phyloP scores from a whole-genome alignment of 2,113 vertebrate genomes.

The Mugil cephalus region DNA sequence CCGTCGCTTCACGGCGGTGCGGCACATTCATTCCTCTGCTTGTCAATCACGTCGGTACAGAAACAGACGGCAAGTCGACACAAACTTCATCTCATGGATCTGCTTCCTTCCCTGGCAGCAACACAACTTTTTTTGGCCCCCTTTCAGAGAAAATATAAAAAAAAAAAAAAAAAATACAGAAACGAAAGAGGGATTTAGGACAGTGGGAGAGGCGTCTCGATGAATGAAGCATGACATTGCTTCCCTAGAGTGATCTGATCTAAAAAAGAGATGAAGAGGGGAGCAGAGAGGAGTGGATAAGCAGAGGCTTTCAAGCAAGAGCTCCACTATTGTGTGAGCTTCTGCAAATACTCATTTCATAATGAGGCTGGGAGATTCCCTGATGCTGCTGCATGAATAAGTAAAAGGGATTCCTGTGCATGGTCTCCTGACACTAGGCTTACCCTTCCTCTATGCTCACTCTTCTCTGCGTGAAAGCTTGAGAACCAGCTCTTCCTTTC shows the following conservation, averaged over 20 bases:
- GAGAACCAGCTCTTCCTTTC: slow-evolving; percentile 9
- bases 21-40: not conserved
- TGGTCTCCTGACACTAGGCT: slow-evolving; percentile 62
- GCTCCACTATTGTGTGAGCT: slow-evolving; percentile 57
- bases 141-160: no score
- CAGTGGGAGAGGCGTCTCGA: slow-evolving; percentile 44
- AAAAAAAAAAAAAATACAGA: slow-evolving; percentile 1
- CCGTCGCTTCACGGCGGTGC: slow-evolving; percentile 4
- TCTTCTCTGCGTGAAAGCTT: slow-evolving; percentile 8
- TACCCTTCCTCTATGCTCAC: slow-evolving; percentile 55
- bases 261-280: slow-evolving; percentile 66
- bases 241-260: slow-evolving; percentile 68
- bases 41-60: slow-evolving; percentile 19
- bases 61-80: slow-evolving; percentile 31
- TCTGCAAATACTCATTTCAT: slow-evolving; percentile 67
- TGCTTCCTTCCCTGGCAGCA: slow-evolving; percentile 22
- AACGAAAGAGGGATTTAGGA: slow-evolving; percentile 70
- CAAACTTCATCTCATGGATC: slow-evolving; percentile 32
- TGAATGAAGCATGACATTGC: slow-evolving; percentile 76
- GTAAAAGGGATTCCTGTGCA: slow-evolving; percentile 72
- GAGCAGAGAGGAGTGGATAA: slow-evolving; percentile 72
- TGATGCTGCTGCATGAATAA: slow-evolving; percentile 75
- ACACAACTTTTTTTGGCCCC: slow-evolving; percentile 26
- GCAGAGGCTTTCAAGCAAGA: slow-evolving; percentile 71
- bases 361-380: slow-evolving; percentile 79